Evolutionary conservation across 2,113 vertebrate species (phyloP), one percentile per base, ranked within the genome.

Genomic region (Calcarius ornatus): DNA sequence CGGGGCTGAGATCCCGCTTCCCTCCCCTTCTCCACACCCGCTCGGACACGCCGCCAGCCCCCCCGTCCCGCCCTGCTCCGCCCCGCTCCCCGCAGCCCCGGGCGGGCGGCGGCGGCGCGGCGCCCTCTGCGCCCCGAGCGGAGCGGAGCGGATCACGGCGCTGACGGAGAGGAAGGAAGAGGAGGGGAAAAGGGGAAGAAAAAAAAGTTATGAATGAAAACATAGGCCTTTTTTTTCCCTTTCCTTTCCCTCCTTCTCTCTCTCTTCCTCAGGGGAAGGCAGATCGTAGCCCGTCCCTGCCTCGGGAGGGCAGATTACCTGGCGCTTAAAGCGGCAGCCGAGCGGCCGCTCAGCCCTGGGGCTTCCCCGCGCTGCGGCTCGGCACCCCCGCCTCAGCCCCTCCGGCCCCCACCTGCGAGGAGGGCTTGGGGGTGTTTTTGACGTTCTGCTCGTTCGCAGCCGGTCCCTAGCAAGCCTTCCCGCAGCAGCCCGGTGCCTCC

Each of bases 141-240:
- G 65, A 37, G 91, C 60, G 68, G 87, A 83, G 88, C 86, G 60
- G 95, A 95, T 97, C 97, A 82, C 93, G 94, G 87, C 96, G 92
- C 95, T 76, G 94, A 85, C 92, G 63, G 86, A 60, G 94, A 90
- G 96, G 95, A 97, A 97, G 96, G 94, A 96, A 97, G 96, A 86
- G 94, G 93, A 92, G 94, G 92, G 88, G 87, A 98, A 98, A 98
- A 57, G 23, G 60, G 51, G 38, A 35, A 40, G 38, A 95, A 94
- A 94, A 94, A 95, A 98, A 98, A 99, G 96, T 99, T 99, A 99
- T 99, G 99, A 99, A 99, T 99, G 99, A 99, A 99, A 99, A 98
- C 98, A 98, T 97, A 92, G 65, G 50, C 30, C 60, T 40, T 10
- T 43, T n/a, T 45, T 45, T 13, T 2, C 0, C 7, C 56, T 7